A percentile compares a stretch with the other conserved stretches of the same genome.
Evolutionary conservation across 2,888 invertebrate species (phyloP).

Genomic region (Drosophila yooni): DNA sequence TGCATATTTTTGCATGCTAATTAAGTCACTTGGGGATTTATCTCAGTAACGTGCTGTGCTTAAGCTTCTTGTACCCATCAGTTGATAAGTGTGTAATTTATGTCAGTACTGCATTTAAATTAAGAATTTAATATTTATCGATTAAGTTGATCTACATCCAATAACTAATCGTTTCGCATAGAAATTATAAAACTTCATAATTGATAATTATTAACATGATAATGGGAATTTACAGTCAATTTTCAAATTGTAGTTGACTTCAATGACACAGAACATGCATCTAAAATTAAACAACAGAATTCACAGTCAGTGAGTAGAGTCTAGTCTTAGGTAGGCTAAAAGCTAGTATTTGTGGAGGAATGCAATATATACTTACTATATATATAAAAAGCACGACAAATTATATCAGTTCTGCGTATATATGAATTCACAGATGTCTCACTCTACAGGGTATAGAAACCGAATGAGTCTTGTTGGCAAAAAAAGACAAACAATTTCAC

Average conservation of each 20-base stretch:
- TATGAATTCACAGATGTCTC: background rate
- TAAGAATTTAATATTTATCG: background rate
- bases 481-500: background rate
- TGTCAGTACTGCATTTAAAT: conserved; percentile 25
- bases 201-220: no score
- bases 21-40: conserved; percentile 66
- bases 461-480: background rate
- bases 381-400: no score
- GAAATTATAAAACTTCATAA: background rate
- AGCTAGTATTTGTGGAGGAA: background rate
- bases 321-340: background rate
- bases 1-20: conserved; percentile 70
- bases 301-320: background rate
- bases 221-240: background rate
- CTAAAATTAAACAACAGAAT: background rate
- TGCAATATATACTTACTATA: background rate
- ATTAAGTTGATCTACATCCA: conserved; percentile 1
- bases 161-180: conserved; percentile 3
- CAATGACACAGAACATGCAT: background rate
- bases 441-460: background rate
- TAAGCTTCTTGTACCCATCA: conserved; percentile 3
- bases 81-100: conserved; percentile 50
- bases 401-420: no score
- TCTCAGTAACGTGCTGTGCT: background rate
- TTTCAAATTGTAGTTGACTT: background rate